These are phyloP conservation scores for Myopa tessellatipennis DNA, from an alignment of 2,888 invertebrate genomes.

Conservation along the genomic window DNA sequence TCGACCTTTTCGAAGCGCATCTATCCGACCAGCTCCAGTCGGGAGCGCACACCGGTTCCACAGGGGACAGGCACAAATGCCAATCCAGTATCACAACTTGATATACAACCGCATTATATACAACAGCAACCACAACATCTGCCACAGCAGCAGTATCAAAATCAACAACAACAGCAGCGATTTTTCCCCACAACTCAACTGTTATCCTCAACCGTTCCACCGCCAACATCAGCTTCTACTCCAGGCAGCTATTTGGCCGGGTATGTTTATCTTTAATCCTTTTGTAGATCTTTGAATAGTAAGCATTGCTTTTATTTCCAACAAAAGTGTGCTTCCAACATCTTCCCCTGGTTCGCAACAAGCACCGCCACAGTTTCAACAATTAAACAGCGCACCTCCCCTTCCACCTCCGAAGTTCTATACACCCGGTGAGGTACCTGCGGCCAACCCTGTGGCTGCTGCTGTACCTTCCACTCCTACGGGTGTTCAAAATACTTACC, in stretches of 20 bases:
- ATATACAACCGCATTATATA: conserved; percentile 61
- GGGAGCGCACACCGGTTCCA: conserved; percentile 47
- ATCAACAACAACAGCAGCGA: conserved; percentile 30
- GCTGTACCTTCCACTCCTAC: conserved; percentile 43
- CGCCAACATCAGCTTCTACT: conserved; percentile 38
- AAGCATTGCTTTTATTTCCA: not conserved
- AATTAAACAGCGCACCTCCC: conserved; percentile 34
- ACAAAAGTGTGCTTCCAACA: conserved; percentile 16
- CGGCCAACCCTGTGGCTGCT: conserved; percentile 27
- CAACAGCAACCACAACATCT: conserved; percentile 61
- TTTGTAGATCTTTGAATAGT: not conserved
- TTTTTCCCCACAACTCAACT: conserved; percentile 16
- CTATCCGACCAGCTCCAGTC: conserved; percentile 55
- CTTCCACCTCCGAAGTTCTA: conserved; percentile 64
- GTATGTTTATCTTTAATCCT: conserved; percentile 36
- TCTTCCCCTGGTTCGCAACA: not conserved
- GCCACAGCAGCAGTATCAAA: conserved; percentile 71
- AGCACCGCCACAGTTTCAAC: conserved; percentile 13
- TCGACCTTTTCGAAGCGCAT: conserved; percentile 70
- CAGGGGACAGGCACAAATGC: conserved; percentile 48
- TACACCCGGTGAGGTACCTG: conserved; percentile 61
- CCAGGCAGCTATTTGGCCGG: conserved; percentile 33
- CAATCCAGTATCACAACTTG: conserved; percentile 53
- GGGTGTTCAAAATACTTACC: conserved; percentile 70
- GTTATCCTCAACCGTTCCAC: conserved; percentile 36